Conservation (phyloP, 2,888 invertebrate genomes). For the Lingula anatina region DNA sequence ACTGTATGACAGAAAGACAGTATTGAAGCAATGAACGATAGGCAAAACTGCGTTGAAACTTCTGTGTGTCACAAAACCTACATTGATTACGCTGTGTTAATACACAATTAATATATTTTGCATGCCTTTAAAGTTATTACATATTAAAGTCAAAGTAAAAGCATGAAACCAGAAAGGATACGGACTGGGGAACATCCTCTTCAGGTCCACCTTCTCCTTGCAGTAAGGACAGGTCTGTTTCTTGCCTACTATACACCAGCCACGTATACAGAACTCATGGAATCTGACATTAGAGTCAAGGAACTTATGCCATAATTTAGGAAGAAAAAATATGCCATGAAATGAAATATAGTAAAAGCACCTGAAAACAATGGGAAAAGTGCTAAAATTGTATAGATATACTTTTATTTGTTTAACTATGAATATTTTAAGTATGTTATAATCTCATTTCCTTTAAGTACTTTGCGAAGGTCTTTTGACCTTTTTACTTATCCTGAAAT, state of each 20-base stretch:
- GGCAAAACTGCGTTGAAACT: not conserved
- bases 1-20: no score
- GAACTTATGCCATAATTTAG: no score
- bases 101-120: not conserved
- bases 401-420: not conserved
- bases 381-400: not conserved
- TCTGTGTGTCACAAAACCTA: no score
- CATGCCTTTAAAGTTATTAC: not conserved
- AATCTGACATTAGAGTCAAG: constrained; percentile 55
- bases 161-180: no score
- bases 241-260: constrained; percentile 99
- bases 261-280: constrained; percentile 94
- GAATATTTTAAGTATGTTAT: no score
- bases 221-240: constrained; percentile 99
- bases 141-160: not conserved
- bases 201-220: constrained; percentile 78
- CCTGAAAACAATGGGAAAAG: not conserved
- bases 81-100: no score
- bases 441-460: no score
- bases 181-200: constrained; percentile 57
- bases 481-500: no score
- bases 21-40: no score
- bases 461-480: no score
- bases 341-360: no score
- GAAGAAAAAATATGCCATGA: no score